phyloP scores from a whole-genome alignment of 2,113 vertebrate species.

The Serinus canaria region DNA sequence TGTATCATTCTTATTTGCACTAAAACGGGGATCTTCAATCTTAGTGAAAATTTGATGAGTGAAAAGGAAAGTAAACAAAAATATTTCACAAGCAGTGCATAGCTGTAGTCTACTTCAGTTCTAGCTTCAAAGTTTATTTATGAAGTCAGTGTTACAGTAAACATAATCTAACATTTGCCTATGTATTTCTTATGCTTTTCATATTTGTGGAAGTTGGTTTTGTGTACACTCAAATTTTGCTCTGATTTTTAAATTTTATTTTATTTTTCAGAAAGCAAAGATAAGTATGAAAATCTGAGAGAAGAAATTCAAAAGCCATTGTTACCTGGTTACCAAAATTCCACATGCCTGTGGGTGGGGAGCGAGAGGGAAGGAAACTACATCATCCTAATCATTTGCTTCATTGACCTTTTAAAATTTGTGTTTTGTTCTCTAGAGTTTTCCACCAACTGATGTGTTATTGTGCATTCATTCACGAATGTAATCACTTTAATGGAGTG shows the following conservation, averaged over 20 bases:
- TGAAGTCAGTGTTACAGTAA: neutral
- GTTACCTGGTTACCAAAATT: slow-evolving; percentile 27
- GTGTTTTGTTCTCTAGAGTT: slow-evolving; percentile 50
- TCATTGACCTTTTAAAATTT: slow-evolving; percentile 51
- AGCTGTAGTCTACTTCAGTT: neutral
- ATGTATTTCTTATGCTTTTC: neutral
- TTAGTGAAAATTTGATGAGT: neutral
- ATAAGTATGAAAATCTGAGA: slow-evolving; percentile 93
- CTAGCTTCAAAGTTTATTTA: neutral
- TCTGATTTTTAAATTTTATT: neutral
- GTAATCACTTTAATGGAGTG: slow-evolving; percentile 43
- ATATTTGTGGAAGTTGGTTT: neutral
- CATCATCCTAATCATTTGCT: slow-evolving; percentile 40
- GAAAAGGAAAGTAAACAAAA: neutral
- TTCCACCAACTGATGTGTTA: slow-evolving; percentile 40
- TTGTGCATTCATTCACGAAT: slow-evolving; percentile 38
- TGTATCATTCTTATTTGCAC: neutral
- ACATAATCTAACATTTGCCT: neutral
- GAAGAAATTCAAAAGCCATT: slow-evolving; percentile 4
- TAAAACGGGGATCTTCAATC: neutral
- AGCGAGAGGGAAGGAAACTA: slow-evolving; percentile 43
- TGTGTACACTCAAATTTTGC: neutral
- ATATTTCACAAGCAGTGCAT: neutral
- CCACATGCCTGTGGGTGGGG: slow-evolving; percentile 12
- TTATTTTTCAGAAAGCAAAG: slow-evolving; percentile 91